Evolutionary conservation across 2,113 vertebrate species (phyloP), one percentile per base, ranked within the genome.

Genomic region (Raja brachyura): DNA sequence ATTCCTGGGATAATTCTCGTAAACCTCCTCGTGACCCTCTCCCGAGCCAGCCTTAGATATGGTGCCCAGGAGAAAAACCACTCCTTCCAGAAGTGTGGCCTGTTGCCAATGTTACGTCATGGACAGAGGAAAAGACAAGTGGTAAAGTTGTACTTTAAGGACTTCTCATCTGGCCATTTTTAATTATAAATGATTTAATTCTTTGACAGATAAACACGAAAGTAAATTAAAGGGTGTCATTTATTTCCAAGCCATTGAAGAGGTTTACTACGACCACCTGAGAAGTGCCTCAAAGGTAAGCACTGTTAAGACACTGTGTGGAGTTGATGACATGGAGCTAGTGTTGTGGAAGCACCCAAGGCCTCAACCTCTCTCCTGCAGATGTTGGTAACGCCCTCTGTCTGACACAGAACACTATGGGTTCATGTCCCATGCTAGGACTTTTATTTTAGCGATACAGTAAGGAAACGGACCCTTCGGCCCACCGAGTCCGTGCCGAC

Each of bases 231-330:
- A 97, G 95, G 97, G 97, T 66, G 96, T 97, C 93, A 97, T 97
- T 94, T 97, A 97, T 96, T 97, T 97, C 93, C 97, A 97, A 95
- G 97, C 97, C 16, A 97, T 97, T 66, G 97, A 97, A 93, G 97
- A 97, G 95, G 97, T 97, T 93, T 97, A 97, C 93, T 97, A 97
- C 11, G 97, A 97, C 95, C 97, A 97, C 94, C 96, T 97, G 4
- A 96, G 96, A 94, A 97, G 96, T 92, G 97, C 97, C 92, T 95
- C 96, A 54, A 97, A 97, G 97, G 97, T 97, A 96, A 94, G 20
- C 10, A 92, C 28, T 3, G 7, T 59, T 85, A 59, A 61, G 25
- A 22, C 7, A 66, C 4, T 66, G 63, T 66, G 13, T 14, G 13
- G 1, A 66, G 7, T 66, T 66, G 63, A 4, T 66, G 63, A 66